Base-by-base conservation (phyloP, 2,797 vertebrate species). In the Melopsittacus undulatus region DNA sequence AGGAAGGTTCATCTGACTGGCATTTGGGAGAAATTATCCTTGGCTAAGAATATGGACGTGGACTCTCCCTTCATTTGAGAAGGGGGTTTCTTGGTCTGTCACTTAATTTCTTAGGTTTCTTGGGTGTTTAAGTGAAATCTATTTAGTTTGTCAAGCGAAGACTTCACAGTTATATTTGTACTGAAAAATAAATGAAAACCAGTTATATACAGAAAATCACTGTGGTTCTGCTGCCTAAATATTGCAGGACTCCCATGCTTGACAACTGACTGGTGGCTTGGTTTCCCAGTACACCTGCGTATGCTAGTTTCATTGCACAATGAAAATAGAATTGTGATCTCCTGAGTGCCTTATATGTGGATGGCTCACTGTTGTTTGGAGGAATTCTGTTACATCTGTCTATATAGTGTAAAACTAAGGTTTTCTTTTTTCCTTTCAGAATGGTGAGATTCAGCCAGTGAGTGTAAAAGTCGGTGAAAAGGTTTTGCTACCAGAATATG, bases 401-500 rank as follows among this genome's bases (percentile, higher is more conserved):
- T 34, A 0, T 29, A 32, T 10, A 43, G 17, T 46, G n/a, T 24
- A 66, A 83, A 67, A 61, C 10, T 9, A 20, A 84, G 13, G 5
- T n/a, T 21, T 63, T 18, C 14, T n/a, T 57, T 27, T 77, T 32
- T 62, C 59, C 38, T 62, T 94, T 73, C 87, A 99, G 99, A 97
- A 98, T 73, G 99, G 99, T 5, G 83, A 98, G 32, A 11, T 98
- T 72, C 98, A 97, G 10, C 98, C 99, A 18, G 88, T 99, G 84
- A 98, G 98, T 7, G 99, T 99, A 72, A 98, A 98, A 96, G 98
- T 99, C 80, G 99, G 99, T 59, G 99, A 99, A 93, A 99, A 98
- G 87, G 99, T 99, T 68, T 98, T 99, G 64, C 98, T 99, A 21
- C 99, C 99, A 18, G 99, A 99, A 84, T 99, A 99, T 22, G 99